Percentiles rank a stretch among this genome's conserved stretches.
These are phyloP conservation scores for Polypterus senegalus DNA, from an alignment of 2,113 vertebrate genomes.

Conservation along the genomic window DNA sequence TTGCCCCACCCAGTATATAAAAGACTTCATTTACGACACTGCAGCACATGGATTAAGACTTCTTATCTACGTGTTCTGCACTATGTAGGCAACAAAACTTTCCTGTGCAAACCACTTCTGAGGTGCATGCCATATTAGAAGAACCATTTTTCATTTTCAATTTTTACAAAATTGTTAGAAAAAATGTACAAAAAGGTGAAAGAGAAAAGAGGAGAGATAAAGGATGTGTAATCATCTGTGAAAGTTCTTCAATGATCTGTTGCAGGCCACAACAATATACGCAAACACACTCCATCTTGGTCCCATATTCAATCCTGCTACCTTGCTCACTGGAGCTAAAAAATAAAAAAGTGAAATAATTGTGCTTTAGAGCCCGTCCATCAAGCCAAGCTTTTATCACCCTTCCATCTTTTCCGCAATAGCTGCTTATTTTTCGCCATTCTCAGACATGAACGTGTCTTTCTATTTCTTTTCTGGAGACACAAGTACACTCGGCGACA, in stretches of 20 bases:
- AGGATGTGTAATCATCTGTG: not conserved
- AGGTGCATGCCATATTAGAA: no score
- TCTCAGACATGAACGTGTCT: slow-evolving; percentile 14
- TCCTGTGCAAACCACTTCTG: no score
- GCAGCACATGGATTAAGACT: no score
- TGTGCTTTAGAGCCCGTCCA: slow-evolving; percentile 71
- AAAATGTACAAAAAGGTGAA: not conserved
- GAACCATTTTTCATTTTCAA: no score
- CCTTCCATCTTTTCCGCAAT: slow-evolving; percentile 35
- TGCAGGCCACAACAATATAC: not conserved
- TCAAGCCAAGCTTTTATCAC: slow-evolving; percentile 46
- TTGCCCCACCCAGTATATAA: no score
- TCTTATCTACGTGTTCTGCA: no score
- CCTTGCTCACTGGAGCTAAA: not conserved
- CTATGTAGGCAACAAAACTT: no score
- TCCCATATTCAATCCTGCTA: not conserved
- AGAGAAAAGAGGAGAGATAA: not conserved
- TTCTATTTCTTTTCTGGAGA: slow-evolving; percentile 40
- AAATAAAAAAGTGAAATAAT: slow-evolving; percentile 41
- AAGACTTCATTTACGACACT: no score
- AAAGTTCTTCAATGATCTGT: not conserved
- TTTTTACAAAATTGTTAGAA: no score
- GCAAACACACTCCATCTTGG: no score
- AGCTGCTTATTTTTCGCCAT: slow-evolving; percentile 21
- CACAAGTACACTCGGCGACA: slow-evolving; percentile 48